phyloP scores from a whole-genome alignment of 2,888 invertebrate genomes.

The Melipona bicolor region DNA sequence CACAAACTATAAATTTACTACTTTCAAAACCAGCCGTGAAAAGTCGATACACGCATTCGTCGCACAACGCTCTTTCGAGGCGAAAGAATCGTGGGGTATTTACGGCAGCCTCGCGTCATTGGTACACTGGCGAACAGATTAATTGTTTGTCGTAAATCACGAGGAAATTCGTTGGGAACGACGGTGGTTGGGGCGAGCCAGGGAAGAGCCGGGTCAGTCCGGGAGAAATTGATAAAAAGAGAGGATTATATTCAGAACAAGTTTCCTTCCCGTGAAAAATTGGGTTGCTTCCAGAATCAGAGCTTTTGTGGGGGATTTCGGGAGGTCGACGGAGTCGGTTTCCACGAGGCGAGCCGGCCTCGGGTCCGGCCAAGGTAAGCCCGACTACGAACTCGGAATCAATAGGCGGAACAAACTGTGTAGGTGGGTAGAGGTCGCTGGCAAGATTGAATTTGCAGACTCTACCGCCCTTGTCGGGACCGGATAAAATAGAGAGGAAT shows the following conservation, averaged over 20 bases:
- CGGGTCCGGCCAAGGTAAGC: conserved; percentile 57
- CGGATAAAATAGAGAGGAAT: neutral
- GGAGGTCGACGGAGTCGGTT: conserved; percentile 36
- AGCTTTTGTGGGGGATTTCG: conserved; percentile 45
- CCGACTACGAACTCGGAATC: conserved; percentile 66
- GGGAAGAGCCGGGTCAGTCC: neutral
- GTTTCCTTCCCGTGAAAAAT: conserved; percentile 56
- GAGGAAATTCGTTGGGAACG: conserved; percentile 1
- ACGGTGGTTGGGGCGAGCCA: neutral
- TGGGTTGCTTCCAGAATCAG: conserved; percentile 60
- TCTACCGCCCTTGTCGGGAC: conserved; percentile 57
- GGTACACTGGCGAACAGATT: conserved; percentile 4
- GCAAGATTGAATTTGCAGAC: conserved; percentile 80
- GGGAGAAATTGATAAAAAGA: conserved; percentile 42
- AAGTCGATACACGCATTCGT: neutral
- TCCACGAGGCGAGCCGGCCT: conserved; percentile 30
- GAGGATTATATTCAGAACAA: conserved; percentile 50
- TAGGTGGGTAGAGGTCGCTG: conserved; percentile 74
- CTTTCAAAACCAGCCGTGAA: neutral
- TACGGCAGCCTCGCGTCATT: neutral
- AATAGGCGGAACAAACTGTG: conserved; percentile 80
- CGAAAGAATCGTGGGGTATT: neutral
- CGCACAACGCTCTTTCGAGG: no score
- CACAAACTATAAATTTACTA: neutral
- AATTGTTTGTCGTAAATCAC: conserved; percentile 37